These are phyloP conservation scores for Drosophila novamexicana DNA, from an alignment of 1,140 invertebrate genomes.

Conservation along the genomic window DNA sequence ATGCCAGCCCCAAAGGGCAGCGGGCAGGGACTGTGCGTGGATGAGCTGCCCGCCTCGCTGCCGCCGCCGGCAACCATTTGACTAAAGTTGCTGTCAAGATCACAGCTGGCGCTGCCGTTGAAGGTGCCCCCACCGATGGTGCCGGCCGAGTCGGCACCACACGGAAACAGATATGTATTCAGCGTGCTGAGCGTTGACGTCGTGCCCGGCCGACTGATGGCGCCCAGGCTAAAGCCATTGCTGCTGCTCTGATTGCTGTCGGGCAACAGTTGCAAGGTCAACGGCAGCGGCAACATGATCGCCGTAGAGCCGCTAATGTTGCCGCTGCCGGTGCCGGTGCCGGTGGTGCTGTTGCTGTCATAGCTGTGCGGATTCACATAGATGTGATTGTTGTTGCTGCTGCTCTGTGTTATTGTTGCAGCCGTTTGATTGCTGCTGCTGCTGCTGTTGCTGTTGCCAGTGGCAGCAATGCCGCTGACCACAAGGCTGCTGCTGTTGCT, in stretches of 20 bases:
- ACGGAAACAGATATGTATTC: slow-evolving; percentile 83
- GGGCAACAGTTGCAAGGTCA: slow-evolving; percentile 34
- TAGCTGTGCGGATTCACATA: slow-evolving; percentile 82
- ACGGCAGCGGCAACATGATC: slow-evolving; percentile 64
- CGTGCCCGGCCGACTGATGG: slow-evolving; percentile 54
- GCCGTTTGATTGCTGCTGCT: slow-evolving; percentile 20
- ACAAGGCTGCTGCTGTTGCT: slow-evolving; percentile 35
- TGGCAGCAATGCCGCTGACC: slow-evolving; percentile 5
- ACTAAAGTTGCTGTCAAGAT: slow-evolving; percentile 80
- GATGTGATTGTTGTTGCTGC: slow-evolving; percentile 78
- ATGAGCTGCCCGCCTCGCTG: slow-evolving; percentile 46
- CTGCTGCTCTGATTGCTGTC: slow-evolving; percentile 14
- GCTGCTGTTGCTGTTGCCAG: slow-evolving; percentile 22
- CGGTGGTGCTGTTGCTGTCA: slow-evolving; percentile 63
- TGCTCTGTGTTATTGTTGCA: slow-evolving; percentile 12
- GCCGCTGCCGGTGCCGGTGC: slow-evolving; percentile 50
- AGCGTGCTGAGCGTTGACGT: slow-evolving; percentile 78
- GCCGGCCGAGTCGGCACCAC: slow-evolving; percentile 74
- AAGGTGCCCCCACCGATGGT: slow-evolving; percentile 61
- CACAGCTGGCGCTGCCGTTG: slow-evolving; percentile 69
- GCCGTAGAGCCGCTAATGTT: slow-evolving; percentile 68
- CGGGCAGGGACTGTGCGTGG: slow-evolving; percentile 38
- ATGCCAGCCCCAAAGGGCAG: not conserved
- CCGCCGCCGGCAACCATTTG: slow-evolving; percentile 76
- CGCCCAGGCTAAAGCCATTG: slow-evolving; percentile 23